A percentile compares a stretch with the other conserved stretches of the same genome.
These are phyloP conservation scores for Myanophis thanlyinensis DNA, from an alignment of 2,113 vertebrate genomes.

Conservation along the genomic window DNA sequence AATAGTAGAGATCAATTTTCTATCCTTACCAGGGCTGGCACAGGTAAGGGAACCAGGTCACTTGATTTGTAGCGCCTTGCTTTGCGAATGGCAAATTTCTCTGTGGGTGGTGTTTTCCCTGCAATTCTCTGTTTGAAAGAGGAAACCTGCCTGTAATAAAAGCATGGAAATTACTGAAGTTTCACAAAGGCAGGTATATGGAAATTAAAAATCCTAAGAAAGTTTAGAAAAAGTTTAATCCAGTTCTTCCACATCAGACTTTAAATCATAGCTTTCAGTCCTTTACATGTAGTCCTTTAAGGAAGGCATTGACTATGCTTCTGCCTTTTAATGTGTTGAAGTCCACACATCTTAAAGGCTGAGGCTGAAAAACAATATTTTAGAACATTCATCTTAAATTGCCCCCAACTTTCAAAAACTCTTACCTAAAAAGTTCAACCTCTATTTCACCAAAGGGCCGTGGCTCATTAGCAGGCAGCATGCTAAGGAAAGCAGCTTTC, in stretches of 20 bases:
- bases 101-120: slow-evolving; percentile 90
- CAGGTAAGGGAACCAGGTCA: slow-evolving; percentile 75
- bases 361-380: background rate
- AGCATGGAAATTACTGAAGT: background rate
- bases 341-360: background rate
- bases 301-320: background rate
- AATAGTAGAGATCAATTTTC: background rate
- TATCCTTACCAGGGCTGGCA: slow-evolving; percentile 83
- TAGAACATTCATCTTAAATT: background rate
- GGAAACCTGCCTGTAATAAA: slow-evolving; percentile 77
- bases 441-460: slow-evolving; percentile 84
- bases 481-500: slow-evolving; percentile 94
- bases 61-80: slow-evolving; percentile 84
- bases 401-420: background rate
- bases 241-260: background rate
- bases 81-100: slow-evolving; percentile 93
- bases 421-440: slow-evolving; percentile 83
- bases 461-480: slow-evolving; percentile 82
- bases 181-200: background rate
- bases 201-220: background rate
- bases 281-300: background rate
- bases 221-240: background rate
- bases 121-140: slow-evolving; percentile 91
- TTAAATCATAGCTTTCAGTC: background rate
- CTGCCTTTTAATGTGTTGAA: background rate